phyloP scores from a whole-genome alignment of 2,113 vertebrate genomes.

The Prochilodus magdalenae region DNA sequence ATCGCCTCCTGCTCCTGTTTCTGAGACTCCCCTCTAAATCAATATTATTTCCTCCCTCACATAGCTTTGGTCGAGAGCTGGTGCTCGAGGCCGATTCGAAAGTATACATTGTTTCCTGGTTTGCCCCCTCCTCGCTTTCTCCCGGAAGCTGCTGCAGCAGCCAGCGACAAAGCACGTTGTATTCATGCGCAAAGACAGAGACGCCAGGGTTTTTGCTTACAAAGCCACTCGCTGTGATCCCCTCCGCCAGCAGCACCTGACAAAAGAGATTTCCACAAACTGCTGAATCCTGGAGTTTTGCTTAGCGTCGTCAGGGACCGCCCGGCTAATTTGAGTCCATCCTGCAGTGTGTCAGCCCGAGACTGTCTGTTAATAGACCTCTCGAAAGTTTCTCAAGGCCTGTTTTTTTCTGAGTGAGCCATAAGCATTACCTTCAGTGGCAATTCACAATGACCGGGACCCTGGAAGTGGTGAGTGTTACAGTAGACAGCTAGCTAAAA shows the following conservation, averaged over 20 bases:
- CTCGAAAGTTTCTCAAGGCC: neutral
- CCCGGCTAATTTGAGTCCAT: slow-evolving; percentile 36
- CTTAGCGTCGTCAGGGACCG: slow-evolving; percentile 37
- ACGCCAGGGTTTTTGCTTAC: slow-evolving; percentile 54
- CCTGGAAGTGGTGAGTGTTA: neutral
- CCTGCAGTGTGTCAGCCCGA: slow-evolving; percentile 18
- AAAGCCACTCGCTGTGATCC: slow-evolving; percentile 57
- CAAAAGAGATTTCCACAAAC: slow-evolving; percentile 64
- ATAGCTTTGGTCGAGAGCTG: neutral
- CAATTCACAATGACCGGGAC: slow-evolving; percentile 3
- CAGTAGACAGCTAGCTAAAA: slow-evolving; percentile 8
- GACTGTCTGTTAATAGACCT: slow-evolving; percentile 22
- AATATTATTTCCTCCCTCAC: slow-evolving; percentile 31
- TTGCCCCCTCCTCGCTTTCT: neutral
- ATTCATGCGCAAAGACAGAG: slow-evolving; percentile 50
- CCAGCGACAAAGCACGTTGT: slow-evolving; percentile 47
- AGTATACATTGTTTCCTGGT: neutral
- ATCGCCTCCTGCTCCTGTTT: neutral
- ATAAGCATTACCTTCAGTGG: neutral
- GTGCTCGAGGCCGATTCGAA: neutral
- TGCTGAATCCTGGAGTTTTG: slow-evolving; percentile 62
- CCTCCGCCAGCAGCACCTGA: slow-evolving; percentile 65
- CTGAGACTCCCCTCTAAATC: slow-evolving; percentile 20
- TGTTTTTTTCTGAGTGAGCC: neutral
- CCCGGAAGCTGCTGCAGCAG: slow-evolving; percentile 19